Evolutionary conservation across 2,888 invertebrate species (phyloP).

Genomic region (Lasioglossum calceatum): DNA sequence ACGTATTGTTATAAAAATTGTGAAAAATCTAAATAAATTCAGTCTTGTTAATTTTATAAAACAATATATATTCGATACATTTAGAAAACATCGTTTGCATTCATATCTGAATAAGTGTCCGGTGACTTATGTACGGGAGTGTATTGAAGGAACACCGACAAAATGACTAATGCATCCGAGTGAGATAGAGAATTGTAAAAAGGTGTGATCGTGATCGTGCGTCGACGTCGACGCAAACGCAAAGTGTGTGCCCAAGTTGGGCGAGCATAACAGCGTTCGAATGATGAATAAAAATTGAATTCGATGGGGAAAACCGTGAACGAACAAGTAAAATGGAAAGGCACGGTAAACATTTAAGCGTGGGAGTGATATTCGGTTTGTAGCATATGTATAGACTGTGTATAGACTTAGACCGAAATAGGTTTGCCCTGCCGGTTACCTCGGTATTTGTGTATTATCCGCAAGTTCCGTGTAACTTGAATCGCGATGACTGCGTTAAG

Average conservation of each 20-base stretch:
- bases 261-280: background rate
- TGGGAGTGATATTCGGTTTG: slow-evolving; percentile 1
- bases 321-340: slow-evolving; percentile 12
- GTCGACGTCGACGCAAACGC: no score
- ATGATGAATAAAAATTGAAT: background rate
- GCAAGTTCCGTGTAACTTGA: slow-evolving; percentile 14
- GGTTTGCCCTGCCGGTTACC: slow-evolving; percentile 48
- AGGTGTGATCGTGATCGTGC: background rate
- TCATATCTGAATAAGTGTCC: no score
- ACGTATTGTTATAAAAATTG: no score
- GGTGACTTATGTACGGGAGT: no score
- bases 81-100: no score
- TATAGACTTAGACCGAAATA: slow-evolving; percentile 35
- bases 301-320: background rate
- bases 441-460: slow-evolving; percentile 31
- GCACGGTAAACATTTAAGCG: background rate
- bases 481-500: slow-evolving; percentile 87
- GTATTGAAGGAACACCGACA: background rate
- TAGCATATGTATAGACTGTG: slow-evolving; percentile 34
- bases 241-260: background rate
- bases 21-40: no score
- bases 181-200: background rate
- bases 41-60: no score
- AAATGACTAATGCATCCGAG: background rate
- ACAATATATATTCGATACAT: no score